Evolutionary conservation across 2,888 invertebrate genomes (phyloP).

Genomic region (Limnephilus marmoratus): DNA sequence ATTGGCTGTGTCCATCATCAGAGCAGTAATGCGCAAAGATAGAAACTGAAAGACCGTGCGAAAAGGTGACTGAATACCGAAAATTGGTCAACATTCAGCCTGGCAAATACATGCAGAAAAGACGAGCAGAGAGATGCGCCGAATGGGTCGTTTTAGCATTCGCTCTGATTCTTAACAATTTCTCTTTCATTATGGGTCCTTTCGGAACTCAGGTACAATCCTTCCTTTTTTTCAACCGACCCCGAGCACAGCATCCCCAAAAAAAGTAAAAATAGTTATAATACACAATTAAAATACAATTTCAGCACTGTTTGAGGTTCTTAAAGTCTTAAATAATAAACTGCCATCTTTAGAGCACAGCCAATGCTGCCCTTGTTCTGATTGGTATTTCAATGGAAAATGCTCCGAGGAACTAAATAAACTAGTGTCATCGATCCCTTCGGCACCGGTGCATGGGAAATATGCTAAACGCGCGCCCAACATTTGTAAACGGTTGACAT

Average conservation of each 20-base stretch:
- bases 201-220: background rate
- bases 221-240: background rate
- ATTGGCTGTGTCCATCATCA: background rate
- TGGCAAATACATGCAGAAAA: no score
- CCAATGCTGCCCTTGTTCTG: no score
- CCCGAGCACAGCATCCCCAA: background rate
- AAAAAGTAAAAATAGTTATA: background rate
- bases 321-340: background rate
- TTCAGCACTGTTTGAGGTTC: background rate
- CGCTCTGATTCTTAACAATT: no score
- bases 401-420: no score
- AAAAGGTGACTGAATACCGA: background rate
- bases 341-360: no score
- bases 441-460: no score
- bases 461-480: no score
- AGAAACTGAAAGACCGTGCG: background rate
- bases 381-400: no score
- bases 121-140: no score
- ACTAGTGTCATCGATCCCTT: no score
- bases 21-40: background rate
- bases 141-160: background rate
- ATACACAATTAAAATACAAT: background rate
- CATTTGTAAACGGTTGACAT: no score
- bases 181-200: no score
- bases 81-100: background rate